phyloP scores from a whole-genome alignment of 2,113 vertebrate species.

The Butorides virescens region DNA sequence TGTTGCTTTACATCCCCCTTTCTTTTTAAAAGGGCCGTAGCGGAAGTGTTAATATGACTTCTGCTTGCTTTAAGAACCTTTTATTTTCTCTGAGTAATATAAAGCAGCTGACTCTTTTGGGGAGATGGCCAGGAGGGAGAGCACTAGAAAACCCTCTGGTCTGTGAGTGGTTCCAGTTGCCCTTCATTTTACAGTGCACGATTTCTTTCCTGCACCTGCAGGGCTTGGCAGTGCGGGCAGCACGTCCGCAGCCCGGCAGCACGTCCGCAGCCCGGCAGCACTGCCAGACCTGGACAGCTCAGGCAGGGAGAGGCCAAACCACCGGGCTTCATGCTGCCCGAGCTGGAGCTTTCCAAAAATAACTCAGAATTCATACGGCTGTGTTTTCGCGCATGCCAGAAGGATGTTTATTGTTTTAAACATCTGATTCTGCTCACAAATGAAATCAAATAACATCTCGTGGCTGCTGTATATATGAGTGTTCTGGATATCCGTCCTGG shows the following conservation, averaged over 20 bases:
- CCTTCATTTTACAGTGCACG: accelerated
- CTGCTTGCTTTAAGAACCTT: not conserved
- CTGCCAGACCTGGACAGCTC: conserved; percentile 11
- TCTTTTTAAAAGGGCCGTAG: not conserved
- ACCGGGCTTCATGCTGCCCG: not conserved
- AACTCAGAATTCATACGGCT: accelerated
- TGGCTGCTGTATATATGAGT: not conserved
- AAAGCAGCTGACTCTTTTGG: conserved; percentile 22
- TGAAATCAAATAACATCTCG: accelerated
- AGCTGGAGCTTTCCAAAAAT: not conserved
- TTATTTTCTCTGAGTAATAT: not conserved
- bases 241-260: not conserved
- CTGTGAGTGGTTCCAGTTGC: not conserved
- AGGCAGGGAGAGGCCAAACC: not conserved
- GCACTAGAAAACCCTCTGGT: not conserved
- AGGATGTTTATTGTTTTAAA: not conserved
- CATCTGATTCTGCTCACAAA: not conserved
- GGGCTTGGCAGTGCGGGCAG: not conserved
- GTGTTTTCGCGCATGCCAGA: accelerated
- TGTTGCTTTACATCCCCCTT: not conserved
- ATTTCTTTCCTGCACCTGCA: not conserved
- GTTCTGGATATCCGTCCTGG: not conserved
- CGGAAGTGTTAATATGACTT: conserved; percentile 14
- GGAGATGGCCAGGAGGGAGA: not conserved
- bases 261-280: not conserved